Percentiles rank a stretch among this genome's conserved stretches.
These are phyloP conservation scores for Luperina nickerlii DNA, from an alignment of 2,888 invertebrate species.

Conservation along the genomic window DNA sequence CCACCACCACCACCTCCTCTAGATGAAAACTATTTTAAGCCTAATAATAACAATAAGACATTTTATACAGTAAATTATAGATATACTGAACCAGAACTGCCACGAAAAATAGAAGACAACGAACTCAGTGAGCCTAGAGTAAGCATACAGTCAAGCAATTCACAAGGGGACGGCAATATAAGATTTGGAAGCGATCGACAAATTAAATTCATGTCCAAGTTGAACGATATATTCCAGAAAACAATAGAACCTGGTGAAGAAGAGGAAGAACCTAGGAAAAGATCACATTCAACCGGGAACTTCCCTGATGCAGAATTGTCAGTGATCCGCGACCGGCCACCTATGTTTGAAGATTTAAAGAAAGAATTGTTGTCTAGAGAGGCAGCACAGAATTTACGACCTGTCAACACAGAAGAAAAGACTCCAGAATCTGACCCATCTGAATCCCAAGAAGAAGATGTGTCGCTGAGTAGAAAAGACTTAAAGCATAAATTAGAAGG, in stretches of 20 bases:
- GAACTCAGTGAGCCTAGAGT: conserved; percentile 73
- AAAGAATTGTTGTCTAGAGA: conserved; percentile 81
- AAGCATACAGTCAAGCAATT: conserved; percentile 77
- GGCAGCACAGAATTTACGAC: conserved; percentile 74
- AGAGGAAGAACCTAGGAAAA: conserved; percentile 75
- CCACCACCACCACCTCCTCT: conserved; percentile 71
- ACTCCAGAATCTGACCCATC: conserved; percentile 60
- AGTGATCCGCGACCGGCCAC: conserved; percentile 72
- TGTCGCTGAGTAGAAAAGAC: conserved; percentile 80
- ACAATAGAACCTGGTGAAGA: conserved; percentile 77
- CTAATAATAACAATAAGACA: conserved; percentile 65
- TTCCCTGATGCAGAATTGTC: conserved; percentile 74
- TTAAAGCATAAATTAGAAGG: conserved; percentile 85
- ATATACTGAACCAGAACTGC: conserved; percentile 67
- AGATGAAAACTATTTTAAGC: conserved; percentile 81
- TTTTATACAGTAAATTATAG: conserved; percentile 73
- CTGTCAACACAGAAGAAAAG: conserved; percentile 72
- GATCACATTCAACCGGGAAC: conserved; percentile 84
- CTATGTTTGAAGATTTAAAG: conserved; percentile 80
- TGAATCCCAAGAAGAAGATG: conserved; percentile 73
- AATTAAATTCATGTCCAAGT: conserved; percentile 84
- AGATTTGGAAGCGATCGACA: conserved; percentile 82
- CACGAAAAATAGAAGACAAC: conserved; percentile 56
- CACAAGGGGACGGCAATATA: conserved; percentile 77
- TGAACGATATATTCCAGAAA: conserved; percentile 83